Evolutionary conservation across 2,797 vertebrate species (phyloP).

Genomic region (Crenichthys baileyi): DNA sequence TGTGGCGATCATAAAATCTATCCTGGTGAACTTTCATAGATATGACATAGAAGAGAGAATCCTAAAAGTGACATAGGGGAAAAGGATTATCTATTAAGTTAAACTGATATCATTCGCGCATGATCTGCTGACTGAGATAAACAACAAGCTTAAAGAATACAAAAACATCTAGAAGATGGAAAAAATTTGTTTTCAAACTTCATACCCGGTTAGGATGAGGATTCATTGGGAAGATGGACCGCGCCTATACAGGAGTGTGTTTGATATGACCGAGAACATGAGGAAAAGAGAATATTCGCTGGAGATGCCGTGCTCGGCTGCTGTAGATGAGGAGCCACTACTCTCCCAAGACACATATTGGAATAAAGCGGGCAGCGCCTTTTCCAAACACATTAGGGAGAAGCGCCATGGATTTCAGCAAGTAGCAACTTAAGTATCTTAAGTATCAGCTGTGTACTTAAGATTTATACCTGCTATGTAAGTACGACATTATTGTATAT

Average conservation of each 20-base stretch:
- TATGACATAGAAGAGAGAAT: not conserved
- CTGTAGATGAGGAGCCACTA: not conserved
- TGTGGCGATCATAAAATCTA: not conserved
- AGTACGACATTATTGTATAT: no score
- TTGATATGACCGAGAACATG: not conserved
- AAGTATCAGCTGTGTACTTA: not conserved
- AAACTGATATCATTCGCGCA: not conserved
- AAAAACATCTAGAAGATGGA: not conserved
- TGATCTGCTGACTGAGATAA: not conserved
- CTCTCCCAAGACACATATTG: not conserved
- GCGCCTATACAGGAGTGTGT: not conserved
- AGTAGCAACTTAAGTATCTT: not conserved
- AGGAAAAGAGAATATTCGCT: not conserved
- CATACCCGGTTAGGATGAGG: not conserved
- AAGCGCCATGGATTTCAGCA: not conserved
- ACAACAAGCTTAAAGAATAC: not conserved
- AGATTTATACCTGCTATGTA: no score
- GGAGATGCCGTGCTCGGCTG: not conserved
- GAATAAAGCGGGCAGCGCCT: not conserved
- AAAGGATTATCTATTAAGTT: not conserved
- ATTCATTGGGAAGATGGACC: not conserved
- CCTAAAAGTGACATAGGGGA: not conserved
- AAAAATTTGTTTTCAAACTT: not conserved
- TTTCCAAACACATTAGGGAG: not conserved
- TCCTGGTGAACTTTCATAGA: not conserved